These are phyloP conservation scores for Melanotaenia maccullochi DNA, from an alignment of 2,797 vertebrate genomes.

Conservation along the genomic window DNA sequence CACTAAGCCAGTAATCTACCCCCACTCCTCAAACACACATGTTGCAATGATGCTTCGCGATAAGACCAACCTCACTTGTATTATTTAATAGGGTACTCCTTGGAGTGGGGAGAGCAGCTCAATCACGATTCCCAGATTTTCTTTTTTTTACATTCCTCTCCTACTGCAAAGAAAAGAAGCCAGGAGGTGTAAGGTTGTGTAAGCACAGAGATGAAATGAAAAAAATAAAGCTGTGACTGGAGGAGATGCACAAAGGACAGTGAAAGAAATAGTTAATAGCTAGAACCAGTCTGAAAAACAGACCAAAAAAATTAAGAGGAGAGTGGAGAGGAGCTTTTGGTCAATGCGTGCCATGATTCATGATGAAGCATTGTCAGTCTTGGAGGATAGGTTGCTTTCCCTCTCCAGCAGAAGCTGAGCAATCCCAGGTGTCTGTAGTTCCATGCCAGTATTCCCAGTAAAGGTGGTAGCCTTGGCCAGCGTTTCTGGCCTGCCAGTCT, in stretches of 20 bases:
- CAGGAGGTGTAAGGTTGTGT: slow-evolving; percentile 14
- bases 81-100: slow-evolving; percentile 73
- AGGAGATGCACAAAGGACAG: slow-evolving; percentile 19
- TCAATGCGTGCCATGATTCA: slow-evolving; percentile 50
- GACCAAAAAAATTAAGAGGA: slow-evolving; percentile 35
- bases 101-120: slow-evolving; percentile 38
- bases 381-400: slow-evolving; percentile 53
- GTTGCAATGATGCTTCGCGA: slow-evolving; percentile 45
- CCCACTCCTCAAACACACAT: slow-evolving; percentile 29
- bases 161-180: slow-evolving; percentile 25
- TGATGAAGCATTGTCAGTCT: slow-evolving; percentile 64
- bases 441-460: slow-evolving; percentile 15
- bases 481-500: slow-evolving; percentile 25
- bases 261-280: slow-evolving; percentile 26
- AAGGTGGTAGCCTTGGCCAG: slow-evolving; percentile 31
- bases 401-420: slow-evolving; percentile 68
- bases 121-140: slow-evolving; percentile 57
- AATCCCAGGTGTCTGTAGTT: slow-evolving; percentile 54
- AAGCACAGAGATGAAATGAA: slow-evolving; percentile 44
- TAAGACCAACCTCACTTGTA: slow-evolving; percentile 59
- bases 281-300: slow-evolving; percentile 42
- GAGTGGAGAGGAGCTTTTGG: slow-evolving; percentile 45
- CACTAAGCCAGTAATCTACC: slow-evolving; percentile 94
- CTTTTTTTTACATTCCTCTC: slow-evolving; percentile 23
- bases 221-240: slow-evolving; percentile 48